phyloP scores from a whole-genome alignment of 2,113 vertebrate species.

The Orycteropus afer region DNA sequence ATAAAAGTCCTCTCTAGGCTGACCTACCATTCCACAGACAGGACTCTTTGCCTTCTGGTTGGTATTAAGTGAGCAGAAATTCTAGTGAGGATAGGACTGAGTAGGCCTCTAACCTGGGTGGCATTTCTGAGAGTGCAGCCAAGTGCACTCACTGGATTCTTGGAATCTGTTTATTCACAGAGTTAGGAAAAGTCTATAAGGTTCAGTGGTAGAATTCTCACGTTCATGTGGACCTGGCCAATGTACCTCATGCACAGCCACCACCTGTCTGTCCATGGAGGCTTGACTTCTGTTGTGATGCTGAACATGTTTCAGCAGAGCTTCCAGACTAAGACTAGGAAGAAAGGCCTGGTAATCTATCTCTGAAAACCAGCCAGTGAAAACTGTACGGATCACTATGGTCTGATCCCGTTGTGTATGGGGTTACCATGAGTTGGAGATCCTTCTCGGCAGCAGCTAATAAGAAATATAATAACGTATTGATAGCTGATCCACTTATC shows the following conservation, averaged over 20 bases:
- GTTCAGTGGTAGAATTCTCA: background rate
- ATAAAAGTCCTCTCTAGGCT: background rate
- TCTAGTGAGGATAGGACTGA: background rate
- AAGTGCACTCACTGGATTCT: background rate
- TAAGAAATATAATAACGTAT: background rate
- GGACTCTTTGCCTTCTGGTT: background rate
- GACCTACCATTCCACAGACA: background rate
- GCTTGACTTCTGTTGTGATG: background rate
- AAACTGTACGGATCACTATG: background rate
- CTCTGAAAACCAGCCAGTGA: background rate
- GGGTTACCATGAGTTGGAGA: background rate
- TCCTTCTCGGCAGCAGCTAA: background rate
- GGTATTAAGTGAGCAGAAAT: background rate
- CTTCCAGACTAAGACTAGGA: background rate
- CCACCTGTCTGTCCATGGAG: too few relatives aligned
- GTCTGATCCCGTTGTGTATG: background rate
- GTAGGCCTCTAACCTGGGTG: background rate
- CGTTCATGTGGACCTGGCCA: background rate
- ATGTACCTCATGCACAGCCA: too few relatives aligned
- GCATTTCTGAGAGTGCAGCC: too few relatives aligned
- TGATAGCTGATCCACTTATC: background rate
- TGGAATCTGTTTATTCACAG: background rate
- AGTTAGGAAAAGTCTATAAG: background rate
- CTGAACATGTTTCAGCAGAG: background rate
- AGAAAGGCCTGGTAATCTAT: too few relatives aligned